Evolutionary conservation across 2,113 vertebrate species (phyloP).

Genomic region (Rhinopomastus cyanomelas): DNA sequence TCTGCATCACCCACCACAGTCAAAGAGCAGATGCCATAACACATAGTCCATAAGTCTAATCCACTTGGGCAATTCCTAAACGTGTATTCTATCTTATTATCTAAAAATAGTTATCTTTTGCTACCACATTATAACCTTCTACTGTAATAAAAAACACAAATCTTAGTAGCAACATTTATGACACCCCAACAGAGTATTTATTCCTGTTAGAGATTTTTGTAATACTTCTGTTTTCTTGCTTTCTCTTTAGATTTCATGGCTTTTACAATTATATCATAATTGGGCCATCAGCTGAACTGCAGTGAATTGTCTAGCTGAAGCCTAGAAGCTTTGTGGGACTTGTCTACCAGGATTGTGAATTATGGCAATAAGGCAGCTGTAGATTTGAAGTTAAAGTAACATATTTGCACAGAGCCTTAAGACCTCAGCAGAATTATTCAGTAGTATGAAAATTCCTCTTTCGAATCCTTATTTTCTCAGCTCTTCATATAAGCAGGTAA

Average conservation of each 20-base stretch:
- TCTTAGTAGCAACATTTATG: neutral
- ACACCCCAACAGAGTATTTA: neutral
- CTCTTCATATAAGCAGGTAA: neutral
- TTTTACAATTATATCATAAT: neutral
- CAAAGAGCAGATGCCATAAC: neutral
- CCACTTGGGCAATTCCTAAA: neutral
- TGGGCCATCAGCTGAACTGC: neutral
- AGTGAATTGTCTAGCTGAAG: neutral
- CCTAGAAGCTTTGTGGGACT: neutral
- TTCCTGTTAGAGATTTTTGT: neutral
- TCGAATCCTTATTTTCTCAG: neutral
- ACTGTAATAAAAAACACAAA: neutral
- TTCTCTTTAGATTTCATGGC: neutral
- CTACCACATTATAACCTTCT: neutral
- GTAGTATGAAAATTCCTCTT: constrained; percentile 7
- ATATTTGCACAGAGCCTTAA: neutral
- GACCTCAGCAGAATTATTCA: neutral
- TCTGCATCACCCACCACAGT: rapidly evolving
- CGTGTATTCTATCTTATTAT: neutral
- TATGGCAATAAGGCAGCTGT: neutral
- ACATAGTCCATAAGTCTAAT: neutral
- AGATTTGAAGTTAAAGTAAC: constrained; percentile 22
- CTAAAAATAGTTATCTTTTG: neutral
- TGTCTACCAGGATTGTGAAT: constrained; percentile 11
- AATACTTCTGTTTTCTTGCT: neutral